Base-by-base conservation (phyloP, 2,113 vertebrate genomes). In the Amphiprion ocellaris region DNA sequence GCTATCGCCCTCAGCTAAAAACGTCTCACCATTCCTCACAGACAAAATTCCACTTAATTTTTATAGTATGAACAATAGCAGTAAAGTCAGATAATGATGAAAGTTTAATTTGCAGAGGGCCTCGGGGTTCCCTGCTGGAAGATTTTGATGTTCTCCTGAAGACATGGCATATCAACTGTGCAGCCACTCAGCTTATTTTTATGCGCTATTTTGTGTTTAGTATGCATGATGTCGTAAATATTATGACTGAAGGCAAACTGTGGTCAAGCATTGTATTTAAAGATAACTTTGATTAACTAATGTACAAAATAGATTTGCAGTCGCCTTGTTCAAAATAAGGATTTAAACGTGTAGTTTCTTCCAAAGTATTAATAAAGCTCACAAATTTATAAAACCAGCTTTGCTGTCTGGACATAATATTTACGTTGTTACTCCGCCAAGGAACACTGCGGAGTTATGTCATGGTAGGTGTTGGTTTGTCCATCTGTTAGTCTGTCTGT, bases 231-330 rank as follows among this genome's bases (percentile, higher is more conserved):
- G 52, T 50, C 33, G 58, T 66, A 66, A 85, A 80, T 64, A 74
- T 72, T 61, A 41, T 75, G 66, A 82, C 83, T 74, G 64, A 77
- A 81, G 69, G 83, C 47, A 72, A 86, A 77, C 60, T 67, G 52
- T 71, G 64, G 26, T 49, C 15, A 17, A 75, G 71, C 41, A 44
- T 52, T 74, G 74, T 56, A 69, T 73, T 77, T 56, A 78, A 76
- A 80, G 71, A 79, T 83, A 60, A 86, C 74, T 83, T 84, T 70
- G 64, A 86, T 86, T 71, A 86, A 71, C 55, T 79, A 74, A 81
- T 65, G 26, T 82, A 79, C 39, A 77, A 83, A 90, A 71, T 26
- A 73, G 59, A 82, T 81, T 79, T 54, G 58, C 50, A 68, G 77
- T 62, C 67, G 30, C 46, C 85, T 80, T 82, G 55, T 75, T 79